Conservation (phyloP, 2,888 invertebrate genomes). For the Notocelia uddmanniana region DNA sequence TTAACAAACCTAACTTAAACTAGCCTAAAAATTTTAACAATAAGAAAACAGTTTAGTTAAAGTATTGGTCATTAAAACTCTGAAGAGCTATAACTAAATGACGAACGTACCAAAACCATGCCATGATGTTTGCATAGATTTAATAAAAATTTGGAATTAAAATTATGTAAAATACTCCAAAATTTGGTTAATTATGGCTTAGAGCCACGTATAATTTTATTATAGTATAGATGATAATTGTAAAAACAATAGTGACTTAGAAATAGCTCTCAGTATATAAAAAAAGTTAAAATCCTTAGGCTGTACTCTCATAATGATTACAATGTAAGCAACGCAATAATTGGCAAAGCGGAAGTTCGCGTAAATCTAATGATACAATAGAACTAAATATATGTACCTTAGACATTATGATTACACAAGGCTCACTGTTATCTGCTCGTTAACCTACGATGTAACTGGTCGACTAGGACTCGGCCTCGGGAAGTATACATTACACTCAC, state of each 20-base stretch:
- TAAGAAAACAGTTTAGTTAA: slow-evolving; percentile 78
- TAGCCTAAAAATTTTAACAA: slow-evolving; percentile 86
- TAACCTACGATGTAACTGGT: slow-evolving; percentile 67
- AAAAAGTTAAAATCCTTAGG: slow-evolving; percentile 86
- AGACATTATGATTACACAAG: slow-evolving; percentile 83
- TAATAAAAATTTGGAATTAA: slow-evolving; percentile 77
- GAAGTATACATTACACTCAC: slow-evolving; percentile 72
- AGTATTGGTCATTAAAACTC: slow-evolving; percentile 83
- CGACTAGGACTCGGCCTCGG: slow-evolving; percentile 64
- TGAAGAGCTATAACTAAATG: slow-evolving; percentile 85
- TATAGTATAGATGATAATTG: slow-evolving; percentile 71
- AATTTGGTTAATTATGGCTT: slow-evolving; percentile 65
- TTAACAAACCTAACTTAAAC: slow-evolving; percentile 86
- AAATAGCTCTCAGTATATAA: slow-evolving; percentile 85
- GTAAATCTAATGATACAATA: slow-evolving; percentile 84
- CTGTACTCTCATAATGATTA: slow-evolving; percentile 84
- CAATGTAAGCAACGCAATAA: slow-evolving; percentile 85
- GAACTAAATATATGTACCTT: slow-evolving; percentile 85
- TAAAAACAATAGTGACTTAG: slow-evolving; percentile 83
- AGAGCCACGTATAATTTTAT: slow-evolving; percentile 45
- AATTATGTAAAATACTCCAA: slow-evolving; percentile 84
- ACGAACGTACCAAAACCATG: slow-evolving; percentile 72
- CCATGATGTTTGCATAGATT: slow-evolving; percentile 80
- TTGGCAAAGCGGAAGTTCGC: slow-evolving; percentile 85
- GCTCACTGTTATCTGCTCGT: slow-evolving; percentile 76